Base-by-base conservation (phyloP, 2,888 invertebrate species). In the Melieria crassipennis region DNA sequence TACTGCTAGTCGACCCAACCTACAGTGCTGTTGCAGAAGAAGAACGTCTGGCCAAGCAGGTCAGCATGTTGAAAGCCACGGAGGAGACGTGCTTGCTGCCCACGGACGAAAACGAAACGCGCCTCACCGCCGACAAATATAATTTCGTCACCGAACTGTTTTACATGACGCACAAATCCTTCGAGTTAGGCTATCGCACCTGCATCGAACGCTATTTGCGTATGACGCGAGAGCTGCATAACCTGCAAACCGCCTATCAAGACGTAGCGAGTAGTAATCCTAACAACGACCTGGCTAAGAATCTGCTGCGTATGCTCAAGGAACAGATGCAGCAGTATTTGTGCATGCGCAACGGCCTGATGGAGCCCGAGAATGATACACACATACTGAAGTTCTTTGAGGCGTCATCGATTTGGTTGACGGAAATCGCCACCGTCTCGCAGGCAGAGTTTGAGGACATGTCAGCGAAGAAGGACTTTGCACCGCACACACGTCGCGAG, bases 81-180 rank as follows among this genome's bases (percentile, higher is more conserved):
- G 90, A 89, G 52, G 95, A 96, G 84, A 97, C 97, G 0, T 94
- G 94, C 80, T 87, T 97, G 57, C 87, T 96, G 74, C 94, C 96
- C 10, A 84, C 88, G 0, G 88, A 90, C 10, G 90, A 90, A 64
- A 88, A 87, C 42, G 90, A 90, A 68, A 86, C 84, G 56, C 86
- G 92, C 11, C 87, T 89, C 3, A 89, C 89, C 0, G 87, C 88
- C 1, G 89, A 89, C 0, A 88, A 89, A 16, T 95, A 91, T 81
- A 93, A 91, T 82, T 98, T 98, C 85, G 91, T 96, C 11, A 96
- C 96, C 0, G 96, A 97, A 84, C 93, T 95, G 80, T 98, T 97
- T 86, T 97, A 92, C 86, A 90, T 97, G 89, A 93, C 96, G 0
- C 97, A 98, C 84, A 92, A 93, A 81, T 92, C 95, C 65, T 89